These are phyloP conservation scores for Perodicticus potto DNA, from an alignment of 2,797 vertebrate species.

Conservation along the genomic window DNA sequence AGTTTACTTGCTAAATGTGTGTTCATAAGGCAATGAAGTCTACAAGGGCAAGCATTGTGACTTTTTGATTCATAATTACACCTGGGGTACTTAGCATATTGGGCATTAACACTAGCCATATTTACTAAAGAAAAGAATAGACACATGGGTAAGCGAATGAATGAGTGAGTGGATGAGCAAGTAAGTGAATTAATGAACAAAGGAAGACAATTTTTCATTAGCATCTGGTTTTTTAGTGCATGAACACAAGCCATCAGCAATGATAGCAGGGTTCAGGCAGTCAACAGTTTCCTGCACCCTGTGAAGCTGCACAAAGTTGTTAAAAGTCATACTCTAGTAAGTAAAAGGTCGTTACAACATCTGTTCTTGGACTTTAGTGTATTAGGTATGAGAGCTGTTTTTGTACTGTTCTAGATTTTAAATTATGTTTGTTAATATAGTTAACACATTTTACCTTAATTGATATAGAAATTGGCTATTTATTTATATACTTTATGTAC, in stretches of 20 bases:
- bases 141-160: not conserved
- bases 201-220: not conserved
- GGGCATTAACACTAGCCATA: not conserved
- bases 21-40: not conserved
- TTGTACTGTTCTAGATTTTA: conserved; percentile 8
- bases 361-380: not conserved
- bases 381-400: not conserved
- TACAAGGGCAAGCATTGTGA: not conserved
- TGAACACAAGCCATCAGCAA: not conserved
- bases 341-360: not conserved
- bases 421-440: not conserved
- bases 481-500: not conserved
- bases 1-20: not conserved
- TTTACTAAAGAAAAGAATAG: not conserved
- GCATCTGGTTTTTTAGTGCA: not conserved
- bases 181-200: not conserved
- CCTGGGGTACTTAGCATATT: not conserved
- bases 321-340: not conserved
- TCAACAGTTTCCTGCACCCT: not conserved
- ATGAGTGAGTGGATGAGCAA: not conserved
- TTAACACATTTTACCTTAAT: not conserved
- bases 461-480: not conserved
- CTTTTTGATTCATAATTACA: not conserved
- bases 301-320: not conserved
- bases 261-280: not conserved